Base-by-base conservation (phyloP, 2,113 vertebrate genomes). In the Cryptotis parvus region DNA sequence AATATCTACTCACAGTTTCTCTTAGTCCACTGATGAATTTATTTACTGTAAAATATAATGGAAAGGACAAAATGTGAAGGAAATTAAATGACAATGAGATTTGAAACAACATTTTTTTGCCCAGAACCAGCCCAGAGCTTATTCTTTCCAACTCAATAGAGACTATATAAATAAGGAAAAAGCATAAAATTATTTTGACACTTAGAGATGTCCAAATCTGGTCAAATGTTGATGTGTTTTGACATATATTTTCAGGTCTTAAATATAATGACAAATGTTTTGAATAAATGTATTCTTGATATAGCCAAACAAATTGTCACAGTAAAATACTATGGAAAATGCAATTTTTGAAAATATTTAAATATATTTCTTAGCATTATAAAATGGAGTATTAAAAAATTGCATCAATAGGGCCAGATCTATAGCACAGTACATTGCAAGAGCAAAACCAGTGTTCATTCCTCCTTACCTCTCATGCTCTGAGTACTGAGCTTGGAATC, bases 161-260 rank as follows among this genome's bases (percentile, higher is more conserved):
- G 68, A 87, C 27, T 72, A 41, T 5, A 70, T 20, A 87, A 66
- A 22, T 24, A 49, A 65, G 8, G 58, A 9, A 66, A 14, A 92
- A 77, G 80, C 16, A 73, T 39, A 35, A 84, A 39, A n/a, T 77
- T 73, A 73, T 41, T 77, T 77, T 52, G 41, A 84, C 75, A 45
- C 4, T 73, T 18, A 82, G 24, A 22, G 9, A 43, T 37, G 43
- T 72, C 35, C 75, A 92, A 24, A 66, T 95, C 33, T 76, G 39
- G 18, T 33, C 75, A 92, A 24, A 66, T 95, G 29, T 76, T 41
- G 18, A 63, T 69, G 20, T 72, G 37, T 76, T 81, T 77, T 68
- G 82, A 82, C 11, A 72, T 27, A 27, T 14, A 73, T 35, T 73
- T 87, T 79, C 37, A 78, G 5, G 18, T 41, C 37, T 85, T 83